Base-by-base conservation (phyloP, 2,113 vertebrate genomes). In the Phycodurus eques region DNA sequence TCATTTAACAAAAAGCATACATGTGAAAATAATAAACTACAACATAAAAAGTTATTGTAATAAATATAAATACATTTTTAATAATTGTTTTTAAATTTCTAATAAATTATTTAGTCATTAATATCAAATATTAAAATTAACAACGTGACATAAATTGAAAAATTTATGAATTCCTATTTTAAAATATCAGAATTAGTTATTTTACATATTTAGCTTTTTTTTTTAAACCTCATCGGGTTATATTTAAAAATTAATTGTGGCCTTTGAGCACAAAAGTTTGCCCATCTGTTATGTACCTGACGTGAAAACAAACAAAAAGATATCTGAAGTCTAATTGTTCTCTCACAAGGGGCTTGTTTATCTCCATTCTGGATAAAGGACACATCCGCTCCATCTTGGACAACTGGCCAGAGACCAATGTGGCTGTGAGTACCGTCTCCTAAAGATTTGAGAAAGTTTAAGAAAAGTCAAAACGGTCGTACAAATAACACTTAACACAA, bases 331-430 rank as follows among this genome's bases (percentile, higher is more conserved):
- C 2, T 46, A 27, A 17, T 47, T 47, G 43, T 74, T 76, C 69
- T 80, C 35, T 88, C 68, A 78, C 46, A 89, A 99, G 98, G 84
- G 98, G 98, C 62, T 90, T 99, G 57, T 99, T 98, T 88, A 98
- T 99, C 87, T 97, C 97, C 39, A 96, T 99, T 88, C 93, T 90
- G 80, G 98, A 99, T 91, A 94, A 90, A 93, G 98, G 98, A 86
- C 98, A 99, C 81, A 82, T 99, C 43, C 94, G 94, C 79, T 97
- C 97, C 59, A 95, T 99, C 78, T 90, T 99, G 87, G 94, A 97
- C 88, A 98, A 99, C 92, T 99, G 98, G 98, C 96, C 97, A 43
- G 97, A 98, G 87, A 95, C 94, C 0, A 93, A 94, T 2, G 96
- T 99, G 15, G 93, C 96, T 92, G 97, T 98, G 46, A 88, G 89